Evolutionary conservation across 2,797 vertebrate species (phyloP), one percentile per base, ranked within the genome.

Genomic region (Scolopax bukidnonensis): DNA sequence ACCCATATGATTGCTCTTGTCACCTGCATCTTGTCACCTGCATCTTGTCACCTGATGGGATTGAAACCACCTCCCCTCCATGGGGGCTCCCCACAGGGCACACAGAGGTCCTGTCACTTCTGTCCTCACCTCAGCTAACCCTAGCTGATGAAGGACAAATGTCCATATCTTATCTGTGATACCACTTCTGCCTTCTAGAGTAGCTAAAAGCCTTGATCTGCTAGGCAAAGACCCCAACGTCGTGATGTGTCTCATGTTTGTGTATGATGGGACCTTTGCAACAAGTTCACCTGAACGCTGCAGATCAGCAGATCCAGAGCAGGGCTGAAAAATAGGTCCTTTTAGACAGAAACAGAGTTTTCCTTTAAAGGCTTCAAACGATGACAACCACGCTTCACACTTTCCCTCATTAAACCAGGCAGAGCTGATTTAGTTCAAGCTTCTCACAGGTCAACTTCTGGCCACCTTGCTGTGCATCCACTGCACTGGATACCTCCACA

Each of bases 61-160:
- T 33, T 4, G 24, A 28, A 48, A 16, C 48, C 53, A n/a, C 20
- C 48, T 50, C 43, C 60, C 65, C 21, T 24, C 64, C 38, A 10
- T 5, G 4, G 51, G 48, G 57, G 45, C 79, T 84, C n/a, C 50
- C 63, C 16, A 20, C 9, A 56, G 47, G n/a, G 45, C 45, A 74
- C 50, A 33, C 30, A 11, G 40, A 64, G 45, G 33, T 90, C 27
- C 84, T 28, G 32, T 3, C 53, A 21, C n/a, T 23, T 56, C 71
- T 32, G 36, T 33, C 68, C 47, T 33, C 87, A 64, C 51, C 84
- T 51, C 73, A 38, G 74, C n/a, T 82, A 89, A 91, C 84, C 92
- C 78, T 59, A 23, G 21, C 25, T 68, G 81, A 79, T 48, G 53
- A 61, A 84, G 70, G 63, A 90, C 80, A 78, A 94, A 78, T 16